Conservation (phyloP, 2,888 invertebrate species). For the Thera britannica region DNA sequence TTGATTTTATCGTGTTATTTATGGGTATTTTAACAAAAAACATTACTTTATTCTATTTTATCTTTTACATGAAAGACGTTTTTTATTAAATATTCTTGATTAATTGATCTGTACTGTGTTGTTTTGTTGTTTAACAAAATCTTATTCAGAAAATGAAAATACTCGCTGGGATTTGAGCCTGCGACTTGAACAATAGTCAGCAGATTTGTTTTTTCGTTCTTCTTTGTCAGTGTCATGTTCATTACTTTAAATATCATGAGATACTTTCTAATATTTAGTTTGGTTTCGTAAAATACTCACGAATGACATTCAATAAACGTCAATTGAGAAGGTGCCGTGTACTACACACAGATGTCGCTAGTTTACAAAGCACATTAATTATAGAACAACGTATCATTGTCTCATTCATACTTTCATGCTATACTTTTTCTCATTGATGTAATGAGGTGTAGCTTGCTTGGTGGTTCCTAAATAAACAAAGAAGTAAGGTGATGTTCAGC, state of each 20-base stretch:
- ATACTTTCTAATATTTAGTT: too few relatives aligned
- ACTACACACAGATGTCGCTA: slow-evolving; percentile 3
- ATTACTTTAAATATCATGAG: too few relatives aligned
- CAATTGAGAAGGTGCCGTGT: not conserved
- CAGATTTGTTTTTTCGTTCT: too few relatives aligned
- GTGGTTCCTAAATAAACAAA: not conserved
- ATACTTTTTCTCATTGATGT: slow-evolving; percentile 22
- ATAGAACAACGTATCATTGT: slow-evolving; percentile 19
- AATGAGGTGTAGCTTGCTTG: slow-evolving; percentile 3
- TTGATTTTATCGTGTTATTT: not conserved
- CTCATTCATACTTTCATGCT: slow-evolving; percentile 27
- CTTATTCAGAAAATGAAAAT: too few relatives aligned
- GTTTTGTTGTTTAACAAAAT: too few relatives aligned
- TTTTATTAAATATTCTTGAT: too few relatives aligned
- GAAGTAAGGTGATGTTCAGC: not conserved
- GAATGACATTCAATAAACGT: not conserved
- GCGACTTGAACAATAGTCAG: not conserved
- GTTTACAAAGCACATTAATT: slow-evolving; percentile 24
- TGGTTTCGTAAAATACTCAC: not conserved
- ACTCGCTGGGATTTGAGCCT: too few relatives aligned
- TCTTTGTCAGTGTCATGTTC: too few relatives aligned
- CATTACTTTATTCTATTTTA: not conserved
- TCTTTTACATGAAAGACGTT: too few relatives aligned
- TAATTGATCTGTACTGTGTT: too few relatives aligned
- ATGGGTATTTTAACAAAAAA: not conserved